Percentiles rank a stretch among this genome's conserved stretches.
Evolutionary conservation across 2,113 vertebrate species (phyloP).

Genomic region (Seriola rivoliana): DNA sequence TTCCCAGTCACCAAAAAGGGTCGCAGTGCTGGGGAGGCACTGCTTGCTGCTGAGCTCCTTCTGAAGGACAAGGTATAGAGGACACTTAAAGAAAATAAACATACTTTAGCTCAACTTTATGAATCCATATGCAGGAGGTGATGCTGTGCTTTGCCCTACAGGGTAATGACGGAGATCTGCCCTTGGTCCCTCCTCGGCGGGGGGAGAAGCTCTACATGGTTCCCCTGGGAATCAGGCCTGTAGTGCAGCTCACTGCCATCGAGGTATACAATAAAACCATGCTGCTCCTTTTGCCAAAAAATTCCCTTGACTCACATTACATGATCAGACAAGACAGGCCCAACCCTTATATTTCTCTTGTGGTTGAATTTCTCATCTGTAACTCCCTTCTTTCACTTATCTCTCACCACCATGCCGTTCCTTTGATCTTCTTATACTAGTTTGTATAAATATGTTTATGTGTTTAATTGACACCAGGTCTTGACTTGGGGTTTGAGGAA

Average conservation of each 20-base stretch:
- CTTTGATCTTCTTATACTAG: not conserved
- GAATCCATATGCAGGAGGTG: not conserved
- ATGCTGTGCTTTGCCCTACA: conserved; percentile 56
- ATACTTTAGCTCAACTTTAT: not conserved
- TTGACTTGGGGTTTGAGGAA: conserved; percentile 98
- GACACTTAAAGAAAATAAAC: not conserved
- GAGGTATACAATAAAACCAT: conserved; percentile 84
- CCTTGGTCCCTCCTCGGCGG: conserved; percentile 91
- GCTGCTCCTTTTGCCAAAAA: conserved; percentile 31
- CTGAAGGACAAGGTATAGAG: conserved; percentile 89
- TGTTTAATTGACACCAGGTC: conserved; percentile 82
- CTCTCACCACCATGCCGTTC: not conserved
- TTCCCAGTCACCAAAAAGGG: conserved; percentile 89
- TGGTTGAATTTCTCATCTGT: not conserved
- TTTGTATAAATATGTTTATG: not conserved
- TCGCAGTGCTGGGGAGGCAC: conserved; percentile 88
- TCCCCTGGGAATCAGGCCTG: conserved; percentile 95
- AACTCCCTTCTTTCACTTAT: not conserved
- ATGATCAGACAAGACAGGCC: conserved; percentile 47
- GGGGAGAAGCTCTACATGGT: conserved; percentile 96
- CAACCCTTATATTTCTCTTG: conserved; percentile 15
- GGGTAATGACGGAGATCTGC: conserved; percentile 88
- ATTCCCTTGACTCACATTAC: not conserved
- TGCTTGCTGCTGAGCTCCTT: conserved; percentile 94
- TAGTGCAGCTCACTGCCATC: conserved; percentile 96